Conservation (phyloP, 2,113 vertebrate genomes). For the Tursiops truncatus region DNA sequence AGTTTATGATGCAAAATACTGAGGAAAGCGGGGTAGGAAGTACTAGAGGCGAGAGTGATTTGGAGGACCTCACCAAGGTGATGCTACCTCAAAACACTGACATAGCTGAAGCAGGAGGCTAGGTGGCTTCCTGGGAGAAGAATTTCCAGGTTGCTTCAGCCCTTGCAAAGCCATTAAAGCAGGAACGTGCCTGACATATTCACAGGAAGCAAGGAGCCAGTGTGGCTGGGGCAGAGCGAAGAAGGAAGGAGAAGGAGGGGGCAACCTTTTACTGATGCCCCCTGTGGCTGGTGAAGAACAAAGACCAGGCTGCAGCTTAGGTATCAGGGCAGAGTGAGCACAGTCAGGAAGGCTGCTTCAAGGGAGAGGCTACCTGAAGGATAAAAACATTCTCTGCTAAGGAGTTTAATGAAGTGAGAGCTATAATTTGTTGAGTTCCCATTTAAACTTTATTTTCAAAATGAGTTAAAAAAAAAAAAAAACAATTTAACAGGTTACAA, state of each 20-base stretch:
- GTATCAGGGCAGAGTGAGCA: background rate
- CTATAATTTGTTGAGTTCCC: background rate
- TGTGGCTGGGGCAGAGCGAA: background rate
- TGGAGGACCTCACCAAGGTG: background rate
- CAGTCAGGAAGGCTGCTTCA: background rate
- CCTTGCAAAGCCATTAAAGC: background rate
- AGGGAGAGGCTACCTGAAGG: background rate
- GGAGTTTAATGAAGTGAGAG: background rate
- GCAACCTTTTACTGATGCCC: background rate
- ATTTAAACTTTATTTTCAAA: constrained; percentile 20
- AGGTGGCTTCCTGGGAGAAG: background rate
- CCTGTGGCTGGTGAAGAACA: background rate
- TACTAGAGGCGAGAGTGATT: background rate
- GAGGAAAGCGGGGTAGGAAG: background rate
- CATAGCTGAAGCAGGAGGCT: background rate
- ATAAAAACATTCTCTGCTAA: background rate
- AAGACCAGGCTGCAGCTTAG: background rate
- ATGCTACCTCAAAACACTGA: background rate
- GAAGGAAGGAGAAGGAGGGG: background rate
- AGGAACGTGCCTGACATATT: background rate
- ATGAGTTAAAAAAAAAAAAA: background rate
- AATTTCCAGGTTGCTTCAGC: background rate
- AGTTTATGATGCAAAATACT: background rate
- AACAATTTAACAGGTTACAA: background rate
- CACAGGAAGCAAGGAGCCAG: background rate